phyloP scores from a whole-genome alignment of 2,797 vertebrate species.

The Bradypus variegatus region DNA sequence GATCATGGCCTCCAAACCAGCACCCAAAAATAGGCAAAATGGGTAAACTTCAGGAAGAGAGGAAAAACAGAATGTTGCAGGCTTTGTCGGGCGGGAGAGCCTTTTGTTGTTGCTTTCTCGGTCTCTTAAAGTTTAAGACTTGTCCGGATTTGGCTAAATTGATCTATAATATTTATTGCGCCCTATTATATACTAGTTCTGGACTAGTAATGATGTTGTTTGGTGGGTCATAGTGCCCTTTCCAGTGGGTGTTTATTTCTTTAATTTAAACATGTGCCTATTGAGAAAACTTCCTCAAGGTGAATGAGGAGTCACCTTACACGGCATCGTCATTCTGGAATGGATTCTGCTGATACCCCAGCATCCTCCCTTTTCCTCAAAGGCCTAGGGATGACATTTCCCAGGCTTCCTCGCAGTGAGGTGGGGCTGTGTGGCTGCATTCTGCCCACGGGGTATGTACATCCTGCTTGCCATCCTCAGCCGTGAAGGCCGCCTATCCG shows the following conservation, averaged over 20 bases:
- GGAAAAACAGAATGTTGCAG: background rate
- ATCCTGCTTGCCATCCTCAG: background rate
- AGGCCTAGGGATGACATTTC: background rate
- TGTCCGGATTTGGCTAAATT: background rate
- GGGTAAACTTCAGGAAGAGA: conserved; percentile 29
- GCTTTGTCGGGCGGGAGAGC: background rate
- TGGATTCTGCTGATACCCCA: background rate
- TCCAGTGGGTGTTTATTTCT: background rate
- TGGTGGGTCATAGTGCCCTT: background rate
- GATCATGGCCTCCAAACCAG: conserved; percentile 43
- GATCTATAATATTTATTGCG: background rate
- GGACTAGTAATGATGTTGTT: background rate
- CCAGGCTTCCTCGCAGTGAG: background rate
- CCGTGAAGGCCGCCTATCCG: background rate
- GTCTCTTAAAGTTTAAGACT: background rate
- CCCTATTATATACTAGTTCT: background rate
- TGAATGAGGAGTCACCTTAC: background rate
- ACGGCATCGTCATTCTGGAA: background rate
- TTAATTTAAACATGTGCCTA: background rate
- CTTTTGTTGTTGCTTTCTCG: background rate
- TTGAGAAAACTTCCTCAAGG: background rate
- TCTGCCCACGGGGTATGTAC: background rate
- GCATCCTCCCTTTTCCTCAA: background rate
- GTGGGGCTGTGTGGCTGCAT: background rate
- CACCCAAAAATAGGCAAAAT: conserved; percentile 29